phyloP scores from a whole-genome alignment of 2,113 vertebrate species.

The Eulemur rufifrons region DNA sequence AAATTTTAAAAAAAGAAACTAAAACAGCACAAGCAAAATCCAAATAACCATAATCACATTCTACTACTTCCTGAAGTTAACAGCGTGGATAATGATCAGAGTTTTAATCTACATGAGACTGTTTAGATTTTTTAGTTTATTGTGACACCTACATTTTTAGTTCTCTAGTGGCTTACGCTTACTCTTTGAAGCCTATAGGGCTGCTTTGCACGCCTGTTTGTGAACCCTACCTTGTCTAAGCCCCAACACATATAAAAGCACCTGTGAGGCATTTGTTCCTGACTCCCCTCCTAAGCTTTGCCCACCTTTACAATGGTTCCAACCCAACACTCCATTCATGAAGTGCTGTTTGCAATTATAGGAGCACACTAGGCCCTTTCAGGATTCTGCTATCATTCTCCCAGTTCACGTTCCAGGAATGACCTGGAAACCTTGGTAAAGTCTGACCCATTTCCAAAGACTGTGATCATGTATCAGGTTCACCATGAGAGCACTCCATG shows the following conservation, averaged over 20 bases:
- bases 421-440: neutral
- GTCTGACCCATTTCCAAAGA: neutral
- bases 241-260: rapidly evolving
- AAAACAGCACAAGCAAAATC: neutral
- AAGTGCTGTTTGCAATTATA: neutral
- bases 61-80: neutral
- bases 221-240: neutral
- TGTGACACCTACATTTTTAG: neutral
- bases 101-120: neutral
- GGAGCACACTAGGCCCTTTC: neutral
- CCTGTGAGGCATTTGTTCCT: neutral
- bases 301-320: neutral
- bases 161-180: neutral
- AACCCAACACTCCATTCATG: neutral
- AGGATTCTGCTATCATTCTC: neutral
- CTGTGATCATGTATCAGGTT: neutral
- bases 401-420: neutral
- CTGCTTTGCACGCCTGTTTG: neutral
- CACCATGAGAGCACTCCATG: neutral
- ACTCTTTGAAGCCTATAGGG: neutral
- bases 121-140: neutral
- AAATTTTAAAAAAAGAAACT: neutral
- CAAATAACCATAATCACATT: neutral
- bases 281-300: neutral
- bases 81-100: neutral